phyloP scores from a whole-genome alignment of 2,113 vertebrate species.

The Brachionichthys hirsutus region DNA sequence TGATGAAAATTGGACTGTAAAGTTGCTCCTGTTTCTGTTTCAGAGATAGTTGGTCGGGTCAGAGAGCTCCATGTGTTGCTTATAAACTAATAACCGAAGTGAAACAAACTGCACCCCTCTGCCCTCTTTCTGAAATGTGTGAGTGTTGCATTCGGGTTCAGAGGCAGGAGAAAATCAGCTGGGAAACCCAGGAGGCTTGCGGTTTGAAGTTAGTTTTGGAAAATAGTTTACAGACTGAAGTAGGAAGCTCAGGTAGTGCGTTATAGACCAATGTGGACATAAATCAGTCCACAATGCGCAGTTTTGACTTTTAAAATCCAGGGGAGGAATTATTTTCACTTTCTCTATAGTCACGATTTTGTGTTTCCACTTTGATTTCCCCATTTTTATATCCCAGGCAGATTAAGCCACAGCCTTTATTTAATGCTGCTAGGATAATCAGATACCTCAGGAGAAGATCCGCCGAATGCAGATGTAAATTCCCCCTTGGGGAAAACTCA shows the following conservation, averaged over 20 bases:
- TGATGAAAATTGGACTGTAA: slow-evolving; percentile 18
- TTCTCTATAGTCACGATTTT: neutral
- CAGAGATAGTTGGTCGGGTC: slow-evolving; percentile 38
- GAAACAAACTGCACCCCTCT: slow-evolving; percentile 54
- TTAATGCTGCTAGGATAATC: neutral
- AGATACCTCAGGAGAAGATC: neutral
- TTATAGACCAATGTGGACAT: slow-evolving; percentile 11
- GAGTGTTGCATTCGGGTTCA: slow-evolving; percentile 35
- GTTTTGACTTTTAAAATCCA: slow-evolving; percentile 1
- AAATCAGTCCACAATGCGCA: neutral
- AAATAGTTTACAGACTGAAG: slow-evolving; percentile 55
- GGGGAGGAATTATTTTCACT: slow-evolving; percentile 1
- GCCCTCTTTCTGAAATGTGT: slow-evolving; percentile 28
- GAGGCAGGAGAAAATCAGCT: slow-evolving; percentile 38
- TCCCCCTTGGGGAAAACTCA: too few relatives aligned
- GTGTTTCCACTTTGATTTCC: neutral
- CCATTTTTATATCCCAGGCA: neutral
- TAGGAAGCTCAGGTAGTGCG: slow-evolving; percentile 49
- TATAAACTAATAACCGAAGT: slow-evolving; percentile 54
- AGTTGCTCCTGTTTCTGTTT: slow-evolving; percentile 7
- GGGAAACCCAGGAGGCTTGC: slow-evolving; percentile 40
- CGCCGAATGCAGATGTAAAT: too few relatives aligned
- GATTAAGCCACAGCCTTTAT: neutral
- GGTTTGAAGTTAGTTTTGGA: slow-evolving; percentile 51
- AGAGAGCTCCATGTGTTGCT: slow-evolving; percentile 64